These are phyloP conservation scores for Sinohyriopsis cumingii DNA, from an alignment of 2,888 invertebrate species.

Conservation along the genomic window DNA sequence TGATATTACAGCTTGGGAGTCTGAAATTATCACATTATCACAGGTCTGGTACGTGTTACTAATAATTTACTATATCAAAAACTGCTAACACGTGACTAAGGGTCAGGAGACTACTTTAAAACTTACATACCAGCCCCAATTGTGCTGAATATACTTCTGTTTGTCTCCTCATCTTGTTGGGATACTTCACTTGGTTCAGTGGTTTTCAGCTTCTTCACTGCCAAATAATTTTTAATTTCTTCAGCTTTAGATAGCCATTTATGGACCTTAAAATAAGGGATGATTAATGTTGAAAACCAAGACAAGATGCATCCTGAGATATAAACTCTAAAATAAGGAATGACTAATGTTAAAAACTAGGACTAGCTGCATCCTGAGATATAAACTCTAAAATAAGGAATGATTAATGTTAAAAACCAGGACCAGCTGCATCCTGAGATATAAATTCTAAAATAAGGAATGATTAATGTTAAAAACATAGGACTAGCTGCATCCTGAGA, in stretches of 20 bases:
- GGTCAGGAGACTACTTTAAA: too few relatives aligned
- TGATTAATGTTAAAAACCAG: not conserved
- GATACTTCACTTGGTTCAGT: slow-evolving; percentile 33
- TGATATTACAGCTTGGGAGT: too few relatives aligned
- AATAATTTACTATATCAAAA: too few relatives aligned
- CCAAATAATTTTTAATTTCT: slow-evolving; percentile 57
- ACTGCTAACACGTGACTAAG: too few relatives aligned
- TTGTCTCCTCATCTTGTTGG: slow-evolving; percentile 40
- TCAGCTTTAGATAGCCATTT: slow-evolving; percentile 61
- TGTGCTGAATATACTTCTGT: not conserved
- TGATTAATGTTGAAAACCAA: not conserved
- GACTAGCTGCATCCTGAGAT: slow-evolving; percentile 1
- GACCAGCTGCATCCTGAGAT: not conserved
- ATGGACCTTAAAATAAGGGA: slow-evolving; percentile 24
- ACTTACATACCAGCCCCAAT: too few relatives aligned
- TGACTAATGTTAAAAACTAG: not conserved
- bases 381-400: slow-evolving; percentile 23
- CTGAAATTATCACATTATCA: too few relatives aligned
- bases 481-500: not conserved
- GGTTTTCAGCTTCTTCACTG: slow-evolving; percentile 46
- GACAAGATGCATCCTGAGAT: not conserved
- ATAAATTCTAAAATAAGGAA: not conserved
- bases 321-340: slow-evolving; percentile 22
- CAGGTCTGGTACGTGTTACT: too few relatives aligned
- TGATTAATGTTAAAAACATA: not conserved